Evolutionary conservation across 2,888 invertebrate species (phyloP), one percentile per base, ranked within the genome.

Genomic region (Clanis bilineata): DNA sequence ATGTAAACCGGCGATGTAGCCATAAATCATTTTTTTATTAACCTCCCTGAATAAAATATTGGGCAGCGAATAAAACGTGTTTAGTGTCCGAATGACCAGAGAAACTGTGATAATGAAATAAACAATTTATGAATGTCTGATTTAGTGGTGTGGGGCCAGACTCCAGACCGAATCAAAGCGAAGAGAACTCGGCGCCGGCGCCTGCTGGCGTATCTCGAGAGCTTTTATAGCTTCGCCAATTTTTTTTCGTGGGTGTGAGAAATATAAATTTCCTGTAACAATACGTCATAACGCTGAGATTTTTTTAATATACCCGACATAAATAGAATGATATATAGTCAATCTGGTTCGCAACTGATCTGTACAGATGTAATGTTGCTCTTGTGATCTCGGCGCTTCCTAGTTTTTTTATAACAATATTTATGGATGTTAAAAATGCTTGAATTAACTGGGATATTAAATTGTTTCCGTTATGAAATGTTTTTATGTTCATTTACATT

Each of bases 121-220:
- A 61, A 57, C 57, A 54, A 61, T 57, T 55, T 61, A 61, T 54
- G 41, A 41, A 54, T 25, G 39, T 55, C 54, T 54, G 61, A 44
- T 22, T 22, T 51, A n/a, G 61, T 38, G 43, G 45, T 22, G 51
- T 56, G 55, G 44, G 45, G 56, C 38, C 45, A 36, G 56, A 10
- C 36, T 25, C 38, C 45, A 36, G 56, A 10, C 36, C 38, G 28
- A 60, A 60, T 56, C 56, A 60, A 32, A 51, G 28, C 10, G 36
- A 22, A 32, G 28, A 5, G 36, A 22, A 15, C n/a, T 18, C 44
- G 59, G 59, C 56, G 59, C 59, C 59, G 77, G 76, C 79, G 79
- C 77, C 77, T 64, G 57, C 59, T 63, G 56, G 67, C 61, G 76
- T 62, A 74, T 77, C 63, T 82, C 78, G 59, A 82, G 81, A 74